A percentile compares a stretch with the other conserved stretches of the same genome.
Conservation (phyloP, 2,888 invertebrate species). For the Caenorhabditis macrosperma region DNA sequence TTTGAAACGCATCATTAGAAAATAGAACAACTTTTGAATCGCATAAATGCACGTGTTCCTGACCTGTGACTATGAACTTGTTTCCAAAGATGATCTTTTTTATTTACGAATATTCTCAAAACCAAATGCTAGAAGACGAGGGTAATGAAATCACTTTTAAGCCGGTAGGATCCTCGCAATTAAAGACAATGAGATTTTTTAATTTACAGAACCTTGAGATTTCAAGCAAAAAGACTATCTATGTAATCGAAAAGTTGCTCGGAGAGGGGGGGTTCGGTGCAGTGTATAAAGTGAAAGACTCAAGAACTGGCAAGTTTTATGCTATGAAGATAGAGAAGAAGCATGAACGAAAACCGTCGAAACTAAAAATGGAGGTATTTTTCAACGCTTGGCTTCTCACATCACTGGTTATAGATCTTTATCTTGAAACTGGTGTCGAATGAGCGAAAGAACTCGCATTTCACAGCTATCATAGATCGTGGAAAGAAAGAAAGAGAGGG, state of each 20-base stretch:
- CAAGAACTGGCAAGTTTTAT: conserved; percentile 58
- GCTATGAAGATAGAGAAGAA: conserved; percentile 78
- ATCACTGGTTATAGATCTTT: conserved; percentile 52
- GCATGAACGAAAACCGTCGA: conserved; percentile 69
- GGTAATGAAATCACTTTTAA: conserved; percentile 15
- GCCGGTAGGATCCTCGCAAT: neutral
- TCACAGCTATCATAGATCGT: conserved; percentile 71
- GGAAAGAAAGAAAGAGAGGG: conserved; percentile 68
- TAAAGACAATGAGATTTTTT: too few relatives aligned
- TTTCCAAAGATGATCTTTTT: too few relatives aligned
- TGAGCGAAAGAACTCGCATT: conserved; percentile 65
- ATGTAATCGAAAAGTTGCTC: conserved; percentile 65
- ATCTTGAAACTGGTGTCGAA: conserved; percentile 71
- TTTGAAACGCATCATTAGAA: too few relatives aligned
- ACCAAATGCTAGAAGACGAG: too few relatives aligned
- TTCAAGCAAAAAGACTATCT: conserved; percentile 58
- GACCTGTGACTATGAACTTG: too few relatives aligned
- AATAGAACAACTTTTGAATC: too few relatives aligned
- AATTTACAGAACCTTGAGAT: conserved; percentile 40
- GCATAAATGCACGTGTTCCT: too few relatives aligned
- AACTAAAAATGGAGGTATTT: conserved; percentile 76
- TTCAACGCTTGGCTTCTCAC: too few relatives aligned
- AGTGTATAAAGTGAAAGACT: conserved; percentile 62
- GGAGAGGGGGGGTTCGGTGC: conserved; percentile 76
- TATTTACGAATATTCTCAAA: too few relatives aligned